Evolutionary conservation across 2,113 vertebrate genomes (phyloP).

Genomic region (Callipepla californica): DNA sequence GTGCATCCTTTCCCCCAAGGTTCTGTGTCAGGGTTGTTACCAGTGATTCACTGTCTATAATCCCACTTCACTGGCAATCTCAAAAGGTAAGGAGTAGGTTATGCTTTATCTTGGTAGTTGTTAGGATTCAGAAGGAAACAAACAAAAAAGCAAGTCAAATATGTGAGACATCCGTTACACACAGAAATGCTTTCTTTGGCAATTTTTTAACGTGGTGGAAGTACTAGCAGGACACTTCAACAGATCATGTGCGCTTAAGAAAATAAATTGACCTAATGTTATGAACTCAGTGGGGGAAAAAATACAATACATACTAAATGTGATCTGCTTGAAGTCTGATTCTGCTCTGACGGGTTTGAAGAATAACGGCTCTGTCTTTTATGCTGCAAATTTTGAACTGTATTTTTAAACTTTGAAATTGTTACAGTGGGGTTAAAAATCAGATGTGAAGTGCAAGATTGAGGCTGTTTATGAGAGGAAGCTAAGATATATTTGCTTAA

Average conservation of each 20-base stretch:
- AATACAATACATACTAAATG: not conserved
- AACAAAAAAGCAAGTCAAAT: not conserved
- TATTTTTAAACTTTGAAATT: slow-evolving; percentile 21
- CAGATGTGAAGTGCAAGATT: not conserved
- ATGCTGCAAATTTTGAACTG: not conserved
- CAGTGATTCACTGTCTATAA: not conserved
- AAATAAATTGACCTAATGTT: slow-evolving; percentile 1
- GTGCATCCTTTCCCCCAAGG: not conserved
- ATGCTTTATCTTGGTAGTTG: not conserved
- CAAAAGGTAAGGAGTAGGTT: not conserved
- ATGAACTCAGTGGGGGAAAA: not conserved
- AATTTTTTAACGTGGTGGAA: not conserved
- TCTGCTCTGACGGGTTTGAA: not conserved
- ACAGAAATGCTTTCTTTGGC: not conserved
- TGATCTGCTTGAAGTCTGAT: not conserved
- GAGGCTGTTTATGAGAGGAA: not conserved
- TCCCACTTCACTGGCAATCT: not conserved
- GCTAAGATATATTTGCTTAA: slow-evolving; percentile 25
- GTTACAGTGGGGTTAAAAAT: not conserved
- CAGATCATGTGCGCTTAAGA: not conserved
- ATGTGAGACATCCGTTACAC: not conserved
- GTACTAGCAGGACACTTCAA: not conserved
- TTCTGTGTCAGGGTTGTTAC: not conserved
- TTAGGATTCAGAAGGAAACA: not conserved
- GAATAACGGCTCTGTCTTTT: not conserved